Percentiles rank a stretch among this genome's conserved stretches.
phyloP scores from a whole-genome alignment of 2,797 vertebrate genomes.

The Lagocephalus sceleratus region DNA sequence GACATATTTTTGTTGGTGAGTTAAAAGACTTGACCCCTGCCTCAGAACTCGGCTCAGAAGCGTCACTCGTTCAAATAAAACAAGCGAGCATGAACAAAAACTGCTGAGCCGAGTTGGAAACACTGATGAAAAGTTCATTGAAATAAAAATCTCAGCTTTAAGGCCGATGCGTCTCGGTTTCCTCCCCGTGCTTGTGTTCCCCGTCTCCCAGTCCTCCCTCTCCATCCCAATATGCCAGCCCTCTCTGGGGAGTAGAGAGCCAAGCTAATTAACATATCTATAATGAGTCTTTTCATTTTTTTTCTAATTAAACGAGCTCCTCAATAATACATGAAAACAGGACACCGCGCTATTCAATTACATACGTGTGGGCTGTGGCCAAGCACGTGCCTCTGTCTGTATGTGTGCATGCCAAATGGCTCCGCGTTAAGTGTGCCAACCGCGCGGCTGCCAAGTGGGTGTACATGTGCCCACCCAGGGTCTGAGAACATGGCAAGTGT shows the following conservation, averaged over 20 bases:
- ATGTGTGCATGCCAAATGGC: conserved; percentile 62
- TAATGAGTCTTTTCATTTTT: conserved; percentile 83
- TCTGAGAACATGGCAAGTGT: conserved; percentile 48
- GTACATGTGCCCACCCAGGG: conserved; percentile 46
- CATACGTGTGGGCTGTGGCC: conserved; percentile 69
- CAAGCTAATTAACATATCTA: conserved; percentile 80
- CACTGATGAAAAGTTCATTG: conserved; percentile 13
- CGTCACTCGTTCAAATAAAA: conserved; percentile 23
- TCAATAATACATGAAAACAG: conserved; percentile 83
- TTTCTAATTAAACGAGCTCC: conserved; percentile 79
- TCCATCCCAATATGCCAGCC: conserved; percentile 54
- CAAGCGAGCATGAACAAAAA: conserved; percentile 13
- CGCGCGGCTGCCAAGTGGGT: conserved; percentile 60
- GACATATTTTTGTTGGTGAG: conserved; percentile 53
- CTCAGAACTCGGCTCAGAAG: conserved; percentile 19
- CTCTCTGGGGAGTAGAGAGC: conserved; percentile 67
- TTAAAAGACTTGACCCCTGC: conserved; percentile 47
- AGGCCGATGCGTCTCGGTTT: conserved; percentile 47
- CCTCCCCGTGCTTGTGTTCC: conserved; percentile 14
- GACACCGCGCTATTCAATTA: conserved; percentile 78
- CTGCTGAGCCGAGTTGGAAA: conserved; percentile 15
- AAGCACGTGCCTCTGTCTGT: conserved; percentile 64
- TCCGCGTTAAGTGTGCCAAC: conserved; percentile 61
- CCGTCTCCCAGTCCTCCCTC: conserved; percentile 38
- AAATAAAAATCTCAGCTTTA: conserved; percentile 13